A percentile compares a stretch with the other conserved stretches of the same genome.
Conservation (phyloP, 2,113 vertebrate species). For the Ameiurus melas region DNA sequence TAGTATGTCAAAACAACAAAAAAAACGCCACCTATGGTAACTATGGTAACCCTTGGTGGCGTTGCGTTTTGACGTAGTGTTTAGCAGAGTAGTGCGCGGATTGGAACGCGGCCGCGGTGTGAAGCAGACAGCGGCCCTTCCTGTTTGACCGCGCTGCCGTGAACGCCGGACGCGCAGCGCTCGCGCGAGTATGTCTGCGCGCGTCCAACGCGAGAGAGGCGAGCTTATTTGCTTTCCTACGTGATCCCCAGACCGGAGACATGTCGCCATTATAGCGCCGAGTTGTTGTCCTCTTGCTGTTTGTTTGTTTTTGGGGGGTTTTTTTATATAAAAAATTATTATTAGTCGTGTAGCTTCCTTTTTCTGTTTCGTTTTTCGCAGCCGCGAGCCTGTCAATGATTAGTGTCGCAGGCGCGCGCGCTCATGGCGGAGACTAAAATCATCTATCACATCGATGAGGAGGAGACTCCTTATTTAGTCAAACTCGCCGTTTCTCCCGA, state of each 20-base stretch:
- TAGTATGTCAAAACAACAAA: neutral
- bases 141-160: slow-evolving; percentile 78
- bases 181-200: slow-evolving; percentile 71
- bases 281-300: neutral
- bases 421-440: slow-evolving; percentile 99
- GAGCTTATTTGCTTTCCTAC: slow-evolving; percentile 60
- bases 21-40: slow-evolving; percentile 13
- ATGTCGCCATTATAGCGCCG: slow-evolving; percentile 48
- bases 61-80: slow-evolving; percentile 3
- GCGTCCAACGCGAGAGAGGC: slow-evolving; percentile 51
- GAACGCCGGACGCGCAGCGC: slow-evolving; percentile 60
- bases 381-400: slow-evolving; percentile 73
- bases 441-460: slow-evolving; percentile 97
- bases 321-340: too few species aligned
- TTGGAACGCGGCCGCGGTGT: slow-evolving; percentile 36
- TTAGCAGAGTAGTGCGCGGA: slow-evolving; percentile 11
- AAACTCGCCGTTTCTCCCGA: slow-evolving; percentile 91
- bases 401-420: slow-evolving; percentile 66
- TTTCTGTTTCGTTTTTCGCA: slow-evolving; percentile 42
- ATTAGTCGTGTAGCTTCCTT: neutral
- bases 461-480: slow-evolving; percentile 96
- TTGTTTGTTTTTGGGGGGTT: neutral
- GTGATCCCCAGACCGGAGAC: slow-evolving; percentile 40
- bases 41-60: slow-evolving; percentile 25
- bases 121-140: slow-evolving; percentile 75